Percentiles rank a stretch among this genome's conserved stretches.
Conservation (phyloP, 2,113 vertebrate genomes). For the Microcebus lehilahytsara region DNA sequence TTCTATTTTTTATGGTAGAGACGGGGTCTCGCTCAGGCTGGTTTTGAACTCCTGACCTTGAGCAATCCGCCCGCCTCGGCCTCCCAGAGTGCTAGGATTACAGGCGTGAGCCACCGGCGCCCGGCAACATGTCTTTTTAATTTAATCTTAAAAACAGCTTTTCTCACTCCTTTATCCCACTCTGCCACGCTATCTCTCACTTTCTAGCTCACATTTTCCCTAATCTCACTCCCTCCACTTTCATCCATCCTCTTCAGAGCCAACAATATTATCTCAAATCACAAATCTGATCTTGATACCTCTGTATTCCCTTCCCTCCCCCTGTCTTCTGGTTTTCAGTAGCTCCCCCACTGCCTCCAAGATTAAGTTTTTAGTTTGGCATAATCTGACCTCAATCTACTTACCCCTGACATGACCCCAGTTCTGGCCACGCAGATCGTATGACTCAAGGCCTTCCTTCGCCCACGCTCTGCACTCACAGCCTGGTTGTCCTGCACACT, state of each 20-base stretch:
- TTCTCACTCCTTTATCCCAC: not conserved
- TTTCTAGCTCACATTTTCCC: not conserved
- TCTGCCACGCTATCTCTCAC: not conserved
- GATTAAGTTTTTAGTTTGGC: not conserved
- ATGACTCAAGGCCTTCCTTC: not conserved
- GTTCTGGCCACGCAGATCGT: not conserved
- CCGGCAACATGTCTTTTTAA: not conserved
- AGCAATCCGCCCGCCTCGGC: no score
- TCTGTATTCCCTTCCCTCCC: no score
- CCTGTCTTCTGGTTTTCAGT: not conserved
- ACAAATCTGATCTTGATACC: not conserved
- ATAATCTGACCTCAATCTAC: not conserved
- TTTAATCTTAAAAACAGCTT: not conserved
- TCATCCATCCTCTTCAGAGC: not conserved
- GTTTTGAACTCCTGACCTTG: no score
- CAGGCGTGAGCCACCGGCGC: no score
- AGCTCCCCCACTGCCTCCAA: not conserved
- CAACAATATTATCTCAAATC: not conserved
- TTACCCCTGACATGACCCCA: not conserved
- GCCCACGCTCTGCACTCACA: no score
- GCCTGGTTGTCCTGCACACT: not conserved
- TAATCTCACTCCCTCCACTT: no score
- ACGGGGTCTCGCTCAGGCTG: no score
- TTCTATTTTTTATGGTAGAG: no score
- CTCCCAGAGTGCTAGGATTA: no score